phyloP scores from a whole-genome alignment of 2,113 vertebrate species.

The Synchiropus splendidus region DNA sequence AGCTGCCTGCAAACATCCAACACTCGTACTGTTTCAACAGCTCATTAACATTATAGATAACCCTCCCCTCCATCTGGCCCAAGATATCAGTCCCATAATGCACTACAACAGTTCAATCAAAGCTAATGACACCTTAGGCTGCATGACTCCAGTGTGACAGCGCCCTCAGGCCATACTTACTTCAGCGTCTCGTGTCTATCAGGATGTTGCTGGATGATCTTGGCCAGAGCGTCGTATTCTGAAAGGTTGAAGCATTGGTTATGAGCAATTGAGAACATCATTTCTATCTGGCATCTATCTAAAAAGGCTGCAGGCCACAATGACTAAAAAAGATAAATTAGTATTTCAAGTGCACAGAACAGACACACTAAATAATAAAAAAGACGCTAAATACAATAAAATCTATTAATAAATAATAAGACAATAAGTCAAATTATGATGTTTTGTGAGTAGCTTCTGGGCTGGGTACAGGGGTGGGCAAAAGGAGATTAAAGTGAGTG shows the following conservation, averaged over 20 bases:
- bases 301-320: no score
- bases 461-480: no score
- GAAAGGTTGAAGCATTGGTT: slow-evolving; percentile 3
- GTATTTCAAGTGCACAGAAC: no score
- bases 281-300: no score
- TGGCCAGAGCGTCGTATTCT: slow-evolving; percentile 97
- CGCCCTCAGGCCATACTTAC: slow-evolving; percentile 73
- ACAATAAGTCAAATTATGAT: no score
- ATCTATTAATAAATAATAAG: background rate
- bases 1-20: slow-evolving; percentile 70
- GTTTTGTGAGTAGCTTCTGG: no score
- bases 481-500: no score
- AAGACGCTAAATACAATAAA: background rate
- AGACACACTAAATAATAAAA: background rate
- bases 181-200: slow-evolving; percentile 92
- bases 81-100: background rate
- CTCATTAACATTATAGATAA: background rate
- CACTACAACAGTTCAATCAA: background rate
- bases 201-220: slow-evolving; percentile 95
- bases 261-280: no score
- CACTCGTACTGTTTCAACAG: no score
- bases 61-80: background rate
- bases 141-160: no score
- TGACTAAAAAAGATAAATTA: no score
- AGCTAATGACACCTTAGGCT: no score